Percentiles rank a stretch among this genome's conserved stretches.
Evolutionary conservation across 2,888 invertebrate genomes (phyloP).

Genomic region (Theretra japonica): DNA sequence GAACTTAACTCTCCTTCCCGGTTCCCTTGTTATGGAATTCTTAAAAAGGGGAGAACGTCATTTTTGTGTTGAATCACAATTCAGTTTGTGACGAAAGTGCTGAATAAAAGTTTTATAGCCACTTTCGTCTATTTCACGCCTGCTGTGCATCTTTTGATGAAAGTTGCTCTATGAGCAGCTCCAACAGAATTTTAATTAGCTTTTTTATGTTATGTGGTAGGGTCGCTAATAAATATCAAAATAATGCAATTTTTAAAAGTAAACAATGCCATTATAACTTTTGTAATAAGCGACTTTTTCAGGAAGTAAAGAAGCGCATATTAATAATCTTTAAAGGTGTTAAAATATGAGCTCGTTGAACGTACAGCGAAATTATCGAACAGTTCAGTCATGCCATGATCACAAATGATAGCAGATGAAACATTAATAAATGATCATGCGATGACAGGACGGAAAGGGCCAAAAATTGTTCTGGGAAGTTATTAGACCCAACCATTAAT

Average conservation of each 20-base stretch:
- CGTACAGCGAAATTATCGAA: conserved; percentile 1
- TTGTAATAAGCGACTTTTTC: neutral
- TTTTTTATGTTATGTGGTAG: neutral
- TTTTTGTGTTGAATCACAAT: conserved; percentile 37
- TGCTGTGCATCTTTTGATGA: conserved; percentile 3
- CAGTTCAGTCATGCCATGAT: conserved; percentile 43
- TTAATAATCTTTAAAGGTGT: neutral
- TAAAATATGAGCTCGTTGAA: neutral
- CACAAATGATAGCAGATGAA: conserved; percentile 46
- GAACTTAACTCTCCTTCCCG: conserved; percentile 53
- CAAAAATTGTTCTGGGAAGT: conserved; percentile 49
- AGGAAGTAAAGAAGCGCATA: neutral
- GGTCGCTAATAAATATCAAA: neutral
- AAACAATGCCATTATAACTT: neutral
- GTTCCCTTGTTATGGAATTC: conserved; percentile 52
- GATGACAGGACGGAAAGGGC: conserved; percentile 49
- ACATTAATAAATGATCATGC: conserved; percentile 49
- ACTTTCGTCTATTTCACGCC: conserved; percentile 24
- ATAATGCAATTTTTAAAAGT: neutral
- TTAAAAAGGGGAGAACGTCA: conserved; percentile 54
- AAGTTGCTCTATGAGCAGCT: neutral
- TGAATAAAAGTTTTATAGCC: conserved; percentile 34
- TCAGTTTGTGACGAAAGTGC: conserved; percentile 28
- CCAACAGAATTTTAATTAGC: neutral
- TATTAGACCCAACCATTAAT: conserved; percentile 52